phyloP scores from a whole-genome alignment of 2,797 vertebrate species.

The Tokudaia muenninki region DNA sequence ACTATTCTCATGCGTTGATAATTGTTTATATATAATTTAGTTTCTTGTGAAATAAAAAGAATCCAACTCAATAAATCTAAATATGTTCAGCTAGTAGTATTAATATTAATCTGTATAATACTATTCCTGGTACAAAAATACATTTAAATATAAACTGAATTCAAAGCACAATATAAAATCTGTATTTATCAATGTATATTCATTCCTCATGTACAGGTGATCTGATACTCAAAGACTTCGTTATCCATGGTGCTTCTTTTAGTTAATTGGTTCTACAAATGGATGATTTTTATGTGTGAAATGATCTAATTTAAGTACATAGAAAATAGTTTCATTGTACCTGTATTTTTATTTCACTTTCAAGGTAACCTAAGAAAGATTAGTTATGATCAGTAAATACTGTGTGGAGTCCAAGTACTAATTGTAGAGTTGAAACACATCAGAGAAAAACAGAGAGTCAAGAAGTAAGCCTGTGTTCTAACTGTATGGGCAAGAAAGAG shows the following conservation, averaged over 20 bases:
- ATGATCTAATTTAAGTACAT: neutral
- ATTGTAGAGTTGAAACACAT: neutral
- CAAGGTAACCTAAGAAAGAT: neutral
- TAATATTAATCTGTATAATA: neutral
- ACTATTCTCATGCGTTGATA: neutral
- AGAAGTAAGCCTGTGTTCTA: neutral
- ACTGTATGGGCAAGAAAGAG: neutral
- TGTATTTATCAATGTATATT: neutral
- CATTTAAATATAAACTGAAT: conserved; percentile 11
- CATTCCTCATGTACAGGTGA: neutral
- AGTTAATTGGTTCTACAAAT: neutral
- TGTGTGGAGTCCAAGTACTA: neutral
- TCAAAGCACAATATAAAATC: neutral
- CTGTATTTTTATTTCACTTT: neutral
- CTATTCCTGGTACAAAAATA: conserved; percentile 6
- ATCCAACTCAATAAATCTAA: neutral
- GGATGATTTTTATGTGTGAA: neutral
- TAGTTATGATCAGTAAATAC: neutral
- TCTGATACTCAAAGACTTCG: neutral
- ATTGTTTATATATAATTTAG: neutral
- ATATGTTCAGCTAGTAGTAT: neutral
- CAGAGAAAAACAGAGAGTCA: neutral
- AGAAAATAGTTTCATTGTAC: neutral
- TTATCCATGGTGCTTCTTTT: neutral
- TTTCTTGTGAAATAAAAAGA: neutral